Evolutionary conservation across 2,113 vertebrate species (phyloP), one percentile per base, ranked within the genome.

Genomic region (Puntigrus tetrazona): DNA sequence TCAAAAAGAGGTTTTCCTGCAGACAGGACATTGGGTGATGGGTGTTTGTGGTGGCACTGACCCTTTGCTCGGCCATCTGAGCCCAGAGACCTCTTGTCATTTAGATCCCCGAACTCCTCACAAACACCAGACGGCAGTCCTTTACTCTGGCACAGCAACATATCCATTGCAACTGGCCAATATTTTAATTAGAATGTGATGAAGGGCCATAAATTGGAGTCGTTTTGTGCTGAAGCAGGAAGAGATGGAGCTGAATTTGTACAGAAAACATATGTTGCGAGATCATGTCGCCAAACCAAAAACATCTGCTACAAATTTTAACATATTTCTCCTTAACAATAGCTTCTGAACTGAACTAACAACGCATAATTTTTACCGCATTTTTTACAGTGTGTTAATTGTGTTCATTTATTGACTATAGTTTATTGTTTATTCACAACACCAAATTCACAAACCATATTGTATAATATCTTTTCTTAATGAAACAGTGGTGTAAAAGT

Each of bases 81-180:
- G 50, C 47, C 36, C 70, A 59, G 61, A 81, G 83, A 88, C 50
- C 83, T 90, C 86, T 87, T 88, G 91, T 91, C 89, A 92, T 90
- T 86, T 67, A 61, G 82, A 87, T 90, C 90, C 88, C 8, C n/a
- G 84, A 86, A 86, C 86, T 86, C 81, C 82, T 87, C 81, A 67
- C 79, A 89, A 57, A 87, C 65, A 45, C 70, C 52, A 41, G 34
- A 78, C 55, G 38, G 77, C 25, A 43, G 38, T 38, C 77, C 34
- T 78, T 27, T 27, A 43, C 55, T 78, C 36, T 43, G 59, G 78
- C 69, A 50, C 50, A 41, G 29, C 69, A 41, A 72, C 55, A 85
- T 85, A 70, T 38, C 69, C 55, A 65, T 36, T 78, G 50, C 50
- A 55, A 76, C 74, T 34, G 47, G 74, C 47, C 75, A 77, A 55